These are phyloP conservation scores for Sturmia bella DNA, from an alignment of 2,888 invertebrate species.

Conservation along the genomic window DNA sequence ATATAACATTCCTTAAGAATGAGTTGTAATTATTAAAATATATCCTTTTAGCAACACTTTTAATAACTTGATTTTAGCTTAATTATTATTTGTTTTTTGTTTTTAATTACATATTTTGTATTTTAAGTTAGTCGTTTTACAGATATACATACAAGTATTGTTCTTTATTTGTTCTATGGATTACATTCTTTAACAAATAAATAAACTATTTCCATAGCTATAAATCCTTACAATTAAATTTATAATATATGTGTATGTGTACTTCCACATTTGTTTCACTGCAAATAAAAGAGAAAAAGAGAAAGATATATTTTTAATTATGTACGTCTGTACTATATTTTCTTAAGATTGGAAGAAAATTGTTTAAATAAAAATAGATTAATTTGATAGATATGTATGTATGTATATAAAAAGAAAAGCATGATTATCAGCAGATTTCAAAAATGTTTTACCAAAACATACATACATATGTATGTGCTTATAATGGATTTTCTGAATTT, in stretches of 20 bases:
- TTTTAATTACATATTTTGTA: slow-evolving; percentile 15
- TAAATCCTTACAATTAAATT: slow-evolving; percentile 64
- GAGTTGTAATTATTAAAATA: slow-evolving; percentile 53
- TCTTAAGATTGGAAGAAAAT: no score
- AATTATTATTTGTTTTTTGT: slow-evolving; percentile 50
- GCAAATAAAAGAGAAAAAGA: slow-evolving; percentile 64
- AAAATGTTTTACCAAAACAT: no score
- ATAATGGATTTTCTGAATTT: no score
- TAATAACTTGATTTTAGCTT: slow-evolving; percentile 67
- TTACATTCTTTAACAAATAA: slow-evolving; percentile 64
- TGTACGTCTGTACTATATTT: no score
- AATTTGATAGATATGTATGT: no score
- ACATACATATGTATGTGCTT: no score
- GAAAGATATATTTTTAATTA: slow-evolving; percentile 47
- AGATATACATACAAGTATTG: slow-evolving; percentile 45
- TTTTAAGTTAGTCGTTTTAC: slow-evolving; percentile 49
- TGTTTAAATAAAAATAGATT: no score
- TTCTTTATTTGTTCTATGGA: slow-evolving; percentile 56
- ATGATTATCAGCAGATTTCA: no score
- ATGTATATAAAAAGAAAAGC: no score
- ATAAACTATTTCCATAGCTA: slow-evolving; percentile 66
- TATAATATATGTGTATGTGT: slow-evolving; percentile 61
- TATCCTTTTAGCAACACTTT: slow-evolving; percentile 55
- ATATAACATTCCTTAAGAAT: slow-evolving; percentile 63
- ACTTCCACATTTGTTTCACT: slow-evolving; percentile 70